Conservation (phyloP, 2,113 vertebrate species). For the Camelus bactrianus region DNA sequence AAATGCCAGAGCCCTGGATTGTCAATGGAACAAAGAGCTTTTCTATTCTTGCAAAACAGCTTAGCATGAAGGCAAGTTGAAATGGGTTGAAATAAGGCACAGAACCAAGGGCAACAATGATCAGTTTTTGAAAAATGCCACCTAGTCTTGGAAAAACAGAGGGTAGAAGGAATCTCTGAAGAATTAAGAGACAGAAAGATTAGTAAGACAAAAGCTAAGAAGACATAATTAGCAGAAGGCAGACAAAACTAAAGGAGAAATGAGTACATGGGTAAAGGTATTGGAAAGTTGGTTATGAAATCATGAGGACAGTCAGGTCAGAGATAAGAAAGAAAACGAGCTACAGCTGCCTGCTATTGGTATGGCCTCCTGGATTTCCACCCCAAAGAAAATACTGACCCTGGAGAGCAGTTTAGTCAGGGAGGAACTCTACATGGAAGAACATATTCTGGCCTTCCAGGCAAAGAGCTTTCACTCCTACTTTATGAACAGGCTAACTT, state of each 20-base stretch:
- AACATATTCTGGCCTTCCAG: background rate
- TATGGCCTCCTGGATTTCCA: background rate
- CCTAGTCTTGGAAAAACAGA: constrained; percentile 30
- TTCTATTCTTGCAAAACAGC: constrained; percentile 37
- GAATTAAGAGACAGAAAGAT: background rate
- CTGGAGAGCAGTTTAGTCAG: background rate
- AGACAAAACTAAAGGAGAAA: constrained; percentile 54
- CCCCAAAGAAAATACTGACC: constrained; percentile 11
- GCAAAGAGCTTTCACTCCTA: constrained; percentile 28
- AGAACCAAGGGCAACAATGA: background rate
- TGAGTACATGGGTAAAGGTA: background rate
- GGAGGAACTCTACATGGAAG: background rate
- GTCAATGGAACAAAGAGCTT: background rate
- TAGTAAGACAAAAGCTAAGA: constrained; percentile 21
- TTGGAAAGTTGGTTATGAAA: background rate
- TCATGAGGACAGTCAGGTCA: background rate
- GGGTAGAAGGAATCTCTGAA: constrained; percentile 35
- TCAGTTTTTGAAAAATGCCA: constrained; percentile 39
- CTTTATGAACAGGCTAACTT: constrained; percentile 7
- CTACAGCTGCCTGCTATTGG: background rate
- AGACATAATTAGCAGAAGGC: constrained; percentile 26
- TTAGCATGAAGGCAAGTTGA: background rate
- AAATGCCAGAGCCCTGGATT: constrained; percentile 40
- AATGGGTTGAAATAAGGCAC: background rate
- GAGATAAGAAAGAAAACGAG: constrained; percentile 35